These are phyloP conservation scores for Rhizoglyphus robini DNA, from an alignment of 1,140 invertebrate species.

Conservation along the genomic window DNA sequence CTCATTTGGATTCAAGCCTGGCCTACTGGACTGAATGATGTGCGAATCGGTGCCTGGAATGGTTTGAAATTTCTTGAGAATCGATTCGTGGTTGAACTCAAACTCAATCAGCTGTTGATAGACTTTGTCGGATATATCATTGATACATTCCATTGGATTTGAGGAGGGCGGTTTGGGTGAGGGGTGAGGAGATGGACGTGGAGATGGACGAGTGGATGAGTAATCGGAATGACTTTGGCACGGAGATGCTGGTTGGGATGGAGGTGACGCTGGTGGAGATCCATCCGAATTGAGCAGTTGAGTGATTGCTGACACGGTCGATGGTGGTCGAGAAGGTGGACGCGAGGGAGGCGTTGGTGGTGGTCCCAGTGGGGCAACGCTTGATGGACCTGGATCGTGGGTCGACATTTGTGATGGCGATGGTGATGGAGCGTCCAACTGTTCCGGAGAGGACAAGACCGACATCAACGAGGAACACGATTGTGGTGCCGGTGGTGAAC, in stretches of 20 bases:
- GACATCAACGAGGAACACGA: too few relatives aligned
- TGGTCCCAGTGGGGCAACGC: too few relatives aligned
- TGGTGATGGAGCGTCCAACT: neutral
- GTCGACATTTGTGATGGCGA: too few relatives aligned
- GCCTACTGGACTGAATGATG: neutral
- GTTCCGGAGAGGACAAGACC: too few relatives aligned
- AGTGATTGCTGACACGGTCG: neutral
- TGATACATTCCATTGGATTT: neutral
- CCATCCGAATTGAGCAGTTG: neutral
- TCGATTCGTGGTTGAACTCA: slow-evolving; percentile 8
- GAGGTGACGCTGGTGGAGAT: neutral
- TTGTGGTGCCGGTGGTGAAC: too few relatives aligned
- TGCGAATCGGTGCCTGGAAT: neutral
- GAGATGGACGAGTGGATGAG: neutral
- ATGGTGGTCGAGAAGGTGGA: neutral
- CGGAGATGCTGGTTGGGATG: neutral
- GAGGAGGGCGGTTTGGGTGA: too few relatives aligned
- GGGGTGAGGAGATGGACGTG: too few relatives aligned
- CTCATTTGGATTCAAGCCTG: neutral
- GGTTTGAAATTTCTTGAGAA: neutral
- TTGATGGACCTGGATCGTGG: too few relatives aligned
- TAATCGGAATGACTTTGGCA: neutral
- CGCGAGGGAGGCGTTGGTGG: neutral
- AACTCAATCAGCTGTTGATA: slow-evolving; percentile 7
- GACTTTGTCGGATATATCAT: slow-evolving; percentile 3